A percentile compares a stretch with the other conserved stretches of the same genome.
Evolutionary conservation across 2,797 vertebrate genomes (phyloP).

Genomic region (Crenuchus spilurus): DNA sequence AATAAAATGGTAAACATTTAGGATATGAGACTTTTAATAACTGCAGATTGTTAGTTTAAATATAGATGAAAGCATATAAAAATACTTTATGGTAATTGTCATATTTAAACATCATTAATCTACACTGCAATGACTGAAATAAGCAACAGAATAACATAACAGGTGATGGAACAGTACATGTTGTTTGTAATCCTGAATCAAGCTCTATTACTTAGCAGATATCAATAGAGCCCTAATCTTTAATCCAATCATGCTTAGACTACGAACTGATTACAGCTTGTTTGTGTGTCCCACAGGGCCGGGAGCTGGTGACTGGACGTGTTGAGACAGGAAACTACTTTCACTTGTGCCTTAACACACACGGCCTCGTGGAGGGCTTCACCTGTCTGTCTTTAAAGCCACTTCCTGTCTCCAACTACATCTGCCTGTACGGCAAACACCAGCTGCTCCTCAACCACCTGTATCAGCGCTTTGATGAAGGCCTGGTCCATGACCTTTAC

Average conservation of each 20-base stretch:
- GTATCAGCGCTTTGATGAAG: conserved; percentile 69
- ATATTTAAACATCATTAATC: no score
- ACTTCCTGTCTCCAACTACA: conserved; percentile 85
- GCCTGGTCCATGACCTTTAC: conserved; percentile 85
- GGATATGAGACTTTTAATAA: no score
- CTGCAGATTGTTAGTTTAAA: no score
- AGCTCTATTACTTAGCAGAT: background rate
- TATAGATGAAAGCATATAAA: no score
- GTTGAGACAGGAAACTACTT: conserved; percentile 85
- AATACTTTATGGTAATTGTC: no score
- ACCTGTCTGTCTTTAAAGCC: conserved; percentile 86
- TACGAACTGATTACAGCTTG: background rate
- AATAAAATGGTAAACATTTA: no score
- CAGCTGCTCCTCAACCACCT: conserved; percentile 88
- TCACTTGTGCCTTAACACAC: conserved; percentile 77
- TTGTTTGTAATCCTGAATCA: background rate
- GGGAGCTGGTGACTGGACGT: conserved; percentile 79
- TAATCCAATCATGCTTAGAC: background rate
- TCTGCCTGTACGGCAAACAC: conserved; percentile 86
- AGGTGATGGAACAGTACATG: no score
- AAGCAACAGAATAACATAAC: no score
- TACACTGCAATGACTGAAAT: no score
- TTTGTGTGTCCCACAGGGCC: conserved; percentile 70
- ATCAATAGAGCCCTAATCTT: background rate
- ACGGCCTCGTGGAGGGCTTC: conserved; percentile 81